Evolutionary conservation across 2,113 vertebrate genomes (phyloP), one percentile per base, ranked within the genome.

Genomic region (Stegastes partitus): DNA sequence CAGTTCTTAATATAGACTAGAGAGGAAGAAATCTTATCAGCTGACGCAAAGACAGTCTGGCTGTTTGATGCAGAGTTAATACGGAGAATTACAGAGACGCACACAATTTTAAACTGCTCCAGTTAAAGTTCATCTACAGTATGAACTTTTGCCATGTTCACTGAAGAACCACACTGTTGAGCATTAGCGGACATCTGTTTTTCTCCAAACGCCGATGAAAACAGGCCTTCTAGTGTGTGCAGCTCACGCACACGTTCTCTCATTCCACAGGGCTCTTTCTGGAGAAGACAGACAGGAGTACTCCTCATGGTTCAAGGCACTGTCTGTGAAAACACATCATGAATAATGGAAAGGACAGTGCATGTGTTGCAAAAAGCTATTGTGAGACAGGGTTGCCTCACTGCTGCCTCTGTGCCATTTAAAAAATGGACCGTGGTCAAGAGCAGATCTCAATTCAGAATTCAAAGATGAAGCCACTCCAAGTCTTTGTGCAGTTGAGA

Each of bases 251-350:
- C 77, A 45, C 42, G 23, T 61, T 77, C 28, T 79, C 76, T 69
- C 44, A 0, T 59, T 74, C 64, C 88, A 80, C 51, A 39, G 28
- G 64, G 64, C 68, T 84, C 65, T 77, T 83, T 86, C 67, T 82
- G 70, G 53, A 80, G 84, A 86, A 85, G 85, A 84, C 81, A 83
- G 85, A 77, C 79, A 86, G 81, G 61, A 83, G 66, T 50, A 65
- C 58, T 76, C 64, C 81, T 79, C 73, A 55, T 84, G 77, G 84
- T 87, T 88, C 77, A 83, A 79, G 84, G 74, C 81, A 49, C 76
- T 37, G 77, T 84, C 88, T 81, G 84, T 77, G 81, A 87, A 90
- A 90, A 87, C 75, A 87, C 84, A 61, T 82, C 84, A 92, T 91
- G 81, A 93, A 92, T 90, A 91, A 91, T 91, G 87, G 64, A 91